Percentiles rank a stretch among this genome's conserved stretches.
phyloP scores from a whole-genome alignment of 2,888 invertebrate species.

The Heliconius aoede region DNA sequence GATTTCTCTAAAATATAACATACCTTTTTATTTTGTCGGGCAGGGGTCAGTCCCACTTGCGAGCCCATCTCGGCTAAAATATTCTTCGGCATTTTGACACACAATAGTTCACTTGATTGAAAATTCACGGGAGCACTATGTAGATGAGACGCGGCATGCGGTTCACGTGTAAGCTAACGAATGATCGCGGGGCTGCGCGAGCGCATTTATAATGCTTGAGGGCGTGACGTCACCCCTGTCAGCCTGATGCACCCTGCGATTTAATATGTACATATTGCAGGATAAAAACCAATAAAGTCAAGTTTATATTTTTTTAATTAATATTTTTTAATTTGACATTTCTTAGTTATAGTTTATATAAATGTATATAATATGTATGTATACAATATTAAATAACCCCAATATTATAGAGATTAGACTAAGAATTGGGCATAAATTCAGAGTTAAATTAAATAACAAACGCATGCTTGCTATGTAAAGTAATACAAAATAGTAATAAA shows the following conservation, averaged over 20 bases:
- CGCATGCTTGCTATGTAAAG: too few species aligned
- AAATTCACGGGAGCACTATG: constrained; percentile 56
- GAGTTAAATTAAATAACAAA: too few species aligned
- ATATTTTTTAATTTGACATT: neutral
- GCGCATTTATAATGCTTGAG: constrained; percentile 63
- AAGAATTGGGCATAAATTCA: too few species aligned
- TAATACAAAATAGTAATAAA: too few species aligned
- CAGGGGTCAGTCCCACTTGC: constrained; percentile 77
- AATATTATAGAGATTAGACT: too few species aligned
- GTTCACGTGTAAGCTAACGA: constrained; percentile 66
- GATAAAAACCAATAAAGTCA: too few species aligned
- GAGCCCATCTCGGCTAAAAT: constrained; percentile 80
- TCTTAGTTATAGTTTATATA: constrained; percentile 6
- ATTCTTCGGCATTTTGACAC: constrained; percentile 76
- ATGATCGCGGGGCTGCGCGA: constrained; percentile 63
- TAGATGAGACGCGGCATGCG: constrained; percentile 67
- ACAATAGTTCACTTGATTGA: constrained; percentile 53
- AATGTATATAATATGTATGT: neutral
- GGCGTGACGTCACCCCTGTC: constrained; percentile 60
- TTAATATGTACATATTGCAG: constrained; percentile 1
- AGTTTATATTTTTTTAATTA: too few species aligned
- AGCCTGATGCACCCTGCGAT: constrained; percentile 44
- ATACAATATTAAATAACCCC: neutral
- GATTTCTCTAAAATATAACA: constrained; percentile 43
- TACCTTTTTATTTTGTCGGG: constrained; percentile 73